phyloP scores from a whole-genome alignment of 2,113 vertebrate species.

The Symphodus melops region DNA sequence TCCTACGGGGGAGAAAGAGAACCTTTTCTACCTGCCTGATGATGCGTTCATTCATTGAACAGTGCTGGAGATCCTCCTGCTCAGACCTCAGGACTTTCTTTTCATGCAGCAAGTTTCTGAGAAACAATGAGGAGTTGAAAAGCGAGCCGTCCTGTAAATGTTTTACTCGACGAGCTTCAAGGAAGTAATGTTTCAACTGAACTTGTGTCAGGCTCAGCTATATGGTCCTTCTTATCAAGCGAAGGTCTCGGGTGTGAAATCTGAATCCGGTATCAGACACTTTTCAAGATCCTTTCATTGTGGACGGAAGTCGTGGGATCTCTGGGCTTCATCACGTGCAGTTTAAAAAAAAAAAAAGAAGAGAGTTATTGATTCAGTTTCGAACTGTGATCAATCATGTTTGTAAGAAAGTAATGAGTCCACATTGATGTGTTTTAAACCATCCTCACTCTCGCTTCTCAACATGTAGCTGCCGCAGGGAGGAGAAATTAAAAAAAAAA shows the following conservation, averaged over 20 bases:
- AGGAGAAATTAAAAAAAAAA: no score
- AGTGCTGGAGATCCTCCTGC: not conserved
- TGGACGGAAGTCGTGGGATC: no score
- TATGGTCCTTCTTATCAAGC: not conserved
- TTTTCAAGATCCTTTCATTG: no score
- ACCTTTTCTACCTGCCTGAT: not conserved
- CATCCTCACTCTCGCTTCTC: not conserved
- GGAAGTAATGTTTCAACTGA: constrained; percentile 1
- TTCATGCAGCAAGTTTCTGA: not conserved
- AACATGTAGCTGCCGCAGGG: not conserved
- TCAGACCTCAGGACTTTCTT: not conserved
- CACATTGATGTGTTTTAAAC: no score
- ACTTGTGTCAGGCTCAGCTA: no score
- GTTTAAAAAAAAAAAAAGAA: no score
- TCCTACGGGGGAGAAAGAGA: not conserved
- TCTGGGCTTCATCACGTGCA: no score
- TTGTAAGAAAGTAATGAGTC: no score
- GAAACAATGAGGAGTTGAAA: constrained; percentile 12
- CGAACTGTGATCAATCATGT: no score
- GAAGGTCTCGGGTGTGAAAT: not conserved
- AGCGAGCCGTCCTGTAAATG: not conserved
- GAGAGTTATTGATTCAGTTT: no score
- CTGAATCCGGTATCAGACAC: no score
- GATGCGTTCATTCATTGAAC: not conserved
- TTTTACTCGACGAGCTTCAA: not conserved